phyloP scores from a whole-genome alignment of 2,888 invertebrate genomes.

The Caradrina clavipalpis region DNA sequence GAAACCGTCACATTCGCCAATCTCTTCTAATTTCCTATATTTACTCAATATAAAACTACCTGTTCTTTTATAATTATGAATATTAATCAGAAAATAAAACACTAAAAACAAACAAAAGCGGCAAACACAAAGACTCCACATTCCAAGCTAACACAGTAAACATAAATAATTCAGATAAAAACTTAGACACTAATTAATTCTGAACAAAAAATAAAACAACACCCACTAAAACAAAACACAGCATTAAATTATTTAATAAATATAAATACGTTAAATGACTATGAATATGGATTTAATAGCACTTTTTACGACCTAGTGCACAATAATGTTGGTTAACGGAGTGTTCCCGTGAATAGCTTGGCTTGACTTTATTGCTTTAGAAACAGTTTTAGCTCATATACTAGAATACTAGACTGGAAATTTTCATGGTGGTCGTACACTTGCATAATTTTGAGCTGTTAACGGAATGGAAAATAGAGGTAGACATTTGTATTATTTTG shows the following conservation, averaged over 20 bases:
- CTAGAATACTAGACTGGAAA: constrained; percentile 22
- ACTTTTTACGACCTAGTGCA: constrained; percentile 50
- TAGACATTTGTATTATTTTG: neutral
- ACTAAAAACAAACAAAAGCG: constrained; percentile 8
- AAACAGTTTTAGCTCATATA: constrained; percentile 45
- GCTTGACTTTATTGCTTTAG: constrained; percentile 51
- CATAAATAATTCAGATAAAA: constrained; percentile 34
- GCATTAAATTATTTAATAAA: constrained; percentile 43
- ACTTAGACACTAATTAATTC: constrained; percentile 52
- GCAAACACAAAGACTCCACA: constrained; percentile 27
- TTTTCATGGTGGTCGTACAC: constrained; percentile 47
- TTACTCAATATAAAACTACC: neutral
- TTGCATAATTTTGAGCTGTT: constrained; percentile 34
- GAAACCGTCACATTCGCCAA: too few relatives aligned
- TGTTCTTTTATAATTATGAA: neutral
- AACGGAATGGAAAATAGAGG: constrained; percentile 8
- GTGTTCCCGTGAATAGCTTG: constrained; percentile 39
- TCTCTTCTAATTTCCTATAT: too few relatives aligned
- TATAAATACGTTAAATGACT: constrained; percentile 48
- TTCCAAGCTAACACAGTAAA: constrained; percentile 7
- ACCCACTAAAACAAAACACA: constrained; percentile 53
- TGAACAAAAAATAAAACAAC: constrained; percentile 45
- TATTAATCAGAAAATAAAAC: neutral
- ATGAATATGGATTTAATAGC: constrained; percentile 56
- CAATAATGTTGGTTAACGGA: constrained; percentile 46